Conservation (phyloP, 2,888 invertebrate genomes). For the Drosophila falleni region DNA sequence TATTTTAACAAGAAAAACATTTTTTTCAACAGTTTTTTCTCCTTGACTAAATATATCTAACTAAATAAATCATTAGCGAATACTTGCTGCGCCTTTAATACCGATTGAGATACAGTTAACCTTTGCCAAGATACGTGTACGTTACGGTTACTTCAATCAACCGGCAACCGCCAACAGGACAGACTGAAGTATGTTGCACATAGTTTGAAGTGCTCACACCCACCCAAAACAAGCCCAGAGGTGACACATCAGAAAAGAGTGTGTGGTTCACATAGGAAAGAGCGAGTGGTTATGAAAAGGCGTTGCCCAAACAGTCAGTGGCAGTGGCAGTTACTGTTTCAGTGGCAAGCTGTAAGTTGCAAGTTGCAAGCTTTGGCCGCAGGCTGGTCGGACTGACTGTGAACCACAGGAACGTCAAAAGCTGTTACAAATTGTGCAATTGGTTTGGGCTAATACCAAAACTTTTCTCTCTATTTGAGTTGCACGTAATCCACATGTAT, state of each 20-base stretch:
- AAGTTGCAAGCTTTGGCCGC: slow-evolving; percentile 36
- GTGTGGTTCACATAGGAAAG: slow-evolving; percentile 26
- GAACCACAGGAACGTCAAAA: slow-evolving; percentile 66
- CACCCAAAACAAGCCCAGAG: slow-evolving; percentile 46
- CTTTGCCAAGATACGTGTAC: slow-evolving; percentile 14
- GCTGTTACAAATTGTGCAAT: slow-evolving; percentile 79
- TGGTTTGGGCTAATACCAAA: slow-evolving; percentile 75
- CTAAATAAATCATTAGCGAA: slow-evolving; percentile 19
- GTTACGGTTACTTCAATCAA: slow-evolving; percentile 40
- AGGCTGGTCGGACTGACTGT: slow-evolving; percentile 27
- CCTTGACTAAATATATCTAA: slow-evolving; percentile 2
- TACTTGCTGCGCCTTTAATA: slow-evolving; percentile 13
- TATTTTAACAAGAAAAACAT: neutral
- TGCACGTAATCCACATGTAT: slow-evolving; percentile 32
- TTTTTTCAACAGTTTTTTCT: neutral
- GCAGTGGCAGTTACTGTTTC: slow-evolving; percentile 32
- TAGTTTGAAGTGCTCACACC: slow-evolving; percentile 51
- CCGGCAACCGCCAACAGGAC: neutral
- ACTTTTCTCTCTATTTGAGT: slow-evolving; percentile 51
- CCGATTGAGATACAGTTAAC: slow-evolving; percentile 37
- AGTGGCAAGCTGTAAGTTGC: slow-evolving; percentile 25
- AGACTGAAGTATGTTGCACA: slow-evolving; percentile 18
- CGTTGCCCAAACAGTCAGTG: slow-evolving; percentile 52
- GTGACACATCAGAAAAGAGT: slow-evolving; percentile 57
- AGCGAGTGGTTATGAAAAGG: slow-evolving; percentile 41